Evolutionary conservation across 2,797 vertebrate species (phyloP).

Genomic region (Pelochelys cantorii): DNA sequence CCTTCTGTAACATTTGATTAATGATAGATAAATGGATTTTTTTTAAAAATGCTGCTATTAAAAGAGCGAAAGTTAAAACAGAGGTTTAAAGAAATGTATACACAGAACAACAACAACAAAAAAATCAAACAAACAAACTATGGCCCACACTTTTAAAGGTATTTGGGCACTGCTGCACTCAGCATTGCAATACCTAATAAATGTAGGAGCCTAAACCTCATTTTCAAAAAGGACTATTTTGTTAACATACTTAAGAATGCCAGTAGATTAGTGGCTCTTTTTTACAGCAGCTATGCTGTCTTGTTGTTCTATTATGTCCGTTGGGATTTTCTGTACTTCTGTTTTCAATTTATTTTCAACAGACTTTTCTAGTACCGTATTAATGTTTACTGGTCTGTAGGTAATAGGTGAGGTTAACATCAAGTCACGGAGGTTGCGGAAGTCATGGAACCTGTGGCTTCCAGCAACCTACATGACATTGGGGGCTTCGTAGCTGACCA

Average conservation of each 20-base stretch:
- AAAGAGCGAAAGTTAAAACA: too few relatives aligned
- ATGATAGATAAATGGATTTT: too few relatives aligned
- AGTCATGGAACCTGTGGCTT: too few relatives aligned
- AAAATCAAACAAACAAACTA: background rate
- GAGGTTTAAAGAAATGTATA: too few relatives aligned
- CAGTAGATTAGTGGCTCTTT: conserved; percentile 51
- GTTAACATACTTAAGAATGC: conserved; percentile 33
- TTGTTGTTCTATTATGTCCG: background rate
- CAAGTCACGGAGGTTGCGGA: too few relatives aligned
- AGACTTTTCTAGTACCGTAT: background rate
- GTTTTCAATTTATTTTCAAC: conserved; percentile 14
- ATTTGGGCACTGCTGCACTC: background rate
- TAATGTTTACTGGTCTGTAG: background rate
- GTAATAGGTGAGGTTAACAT: background rate
- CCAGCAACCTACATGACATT: too few relatives aligned
- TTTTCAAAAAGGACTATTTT: background rate
- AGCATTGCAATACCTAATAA: background rate
- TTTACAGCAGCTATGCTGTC: conserved; percentile 33
- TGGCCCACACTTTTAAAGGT: background rate
- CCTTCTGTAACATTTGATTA: too few relatives aligned
- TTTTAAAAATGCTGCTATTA: too few relatives aligned
- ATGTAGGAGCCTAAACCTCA: background rate
- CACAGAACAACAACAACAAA: too few relatives aligned
- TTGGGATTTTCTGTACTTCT: conserved; percentile 7
- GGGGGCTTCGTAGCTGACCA: too few relatives aligned